Evolutionary conservation across 1,140 invertebrate genomes (phyloP), one percentile per base, ranked within the genome.

Genomic region (Drosophila ogumai): DNA sequence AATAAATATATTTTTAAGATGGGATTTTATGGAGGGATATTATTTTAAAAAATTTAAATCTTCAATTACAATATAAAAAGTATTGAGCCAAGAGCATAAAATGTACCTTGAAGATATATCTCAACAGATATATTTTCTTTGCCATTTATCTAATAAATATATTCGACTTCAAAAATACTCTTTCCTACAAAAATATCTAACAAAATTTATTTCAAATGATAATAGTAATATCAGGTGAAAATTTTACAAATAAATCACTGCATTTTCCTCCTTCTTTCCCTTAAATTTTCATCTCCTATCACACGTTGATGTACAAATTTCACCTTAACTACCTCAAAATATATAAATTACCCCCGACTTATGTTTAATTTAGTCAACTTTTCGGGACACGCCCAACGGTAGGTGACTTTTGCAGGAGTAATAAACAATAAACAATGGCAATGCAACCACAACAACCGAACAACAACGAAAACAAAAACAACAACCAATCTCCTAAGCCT

Each of bases 401-500:
- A 13, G 28, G 40, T 1, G 31, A 6, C 61, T 36, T 31, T 40
- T 55, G 41, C 25, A 67, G 47, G 13, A 69, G 66, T 47, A 43
- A 58, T 59, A 71, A 72, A 71, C 68, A 71, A 71, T 71, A 72
- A 71, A 71, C 68, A 71, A 71, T 58, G 68, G 10, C 41, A 57
- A 13, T 58, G 54, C 65, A 72, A 58, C 68, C 65, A 49, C 68
- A 72, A 69, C 68, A 72, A 58, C 50, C 17, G 28, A 22, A 15
- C 38, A 58, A 59, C 68, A 49, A n/a, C 36, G 38, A 59, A 47
- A 47, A 52, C 32, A 47, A 57, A 64, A 79, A 49, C 61, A 82
- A 66, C 77, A 80, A 75, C 46, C 58, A 63, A 82, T 64, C 74
- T 64, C 74, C 74, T 75, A 67, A 81, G 81, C 58, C 78, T 77